Evolutionary conservation across 2,888 invertebrate species (phyloP), one percentile per base, ranked within the genome.

Genomic region (Dynastes maya): DNA sequence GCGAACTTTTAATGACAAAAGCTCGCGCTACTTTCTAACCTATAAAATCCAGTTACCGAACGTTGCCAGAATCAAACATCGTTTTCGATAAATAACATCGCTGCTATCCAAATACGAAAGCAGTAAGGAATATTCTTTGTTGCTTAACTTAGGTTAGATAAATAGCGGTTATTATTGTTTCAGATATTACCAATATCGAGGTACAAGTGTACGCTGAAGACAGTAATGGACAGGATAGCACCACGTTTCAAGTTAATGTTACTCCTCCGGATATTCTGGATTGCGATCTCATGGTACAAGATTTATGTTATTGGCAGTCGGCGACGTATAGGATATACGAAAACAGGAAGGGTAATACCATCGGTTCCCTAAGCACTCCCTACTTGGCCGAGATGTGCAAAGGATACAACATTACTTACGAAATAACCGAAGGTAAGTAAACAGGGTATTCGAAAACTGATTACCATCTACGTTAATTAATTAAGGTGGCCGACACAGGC

Each of bases 401-500:
- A 0, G 87, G 88, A 74, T 89, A 89, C 81, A 87, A 88, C 64
- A 85, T 92, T 49, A 88, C 87, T 78, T 92, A 92, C 84, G 86
- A 88, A 61, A 82, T 90, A 22, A 83, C 88, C 32, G 88, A 89
- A 83, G 90, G 90, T 89, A 85, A 86, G 85, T 70, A 51, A 68
- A 27, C n/a, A 16, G 11, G 40, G 16, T 9, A 16, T 32, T 32
- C 37, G 65, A 32, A 11, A 40, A 45, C 37, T 40, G 45, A 45
- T 45, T 45, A 45, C 45, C 9, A 45, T 45, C 45, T 45, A 9
- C 45, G 45, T 45, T 16, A 16, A 58, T 58, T 27, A 58, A 58
- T 58, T 58, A 16, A n/a, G 27, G 27, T 6, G 27, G 22, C 22
- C 0, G 55, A 55, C 3, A 13, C 13, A n/a, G 11, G 58, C 9